Evolutionary conservation across 2,888 invertebrate species (phyloP).

Genomic region (Pasiphila rectangulata): DNA sequence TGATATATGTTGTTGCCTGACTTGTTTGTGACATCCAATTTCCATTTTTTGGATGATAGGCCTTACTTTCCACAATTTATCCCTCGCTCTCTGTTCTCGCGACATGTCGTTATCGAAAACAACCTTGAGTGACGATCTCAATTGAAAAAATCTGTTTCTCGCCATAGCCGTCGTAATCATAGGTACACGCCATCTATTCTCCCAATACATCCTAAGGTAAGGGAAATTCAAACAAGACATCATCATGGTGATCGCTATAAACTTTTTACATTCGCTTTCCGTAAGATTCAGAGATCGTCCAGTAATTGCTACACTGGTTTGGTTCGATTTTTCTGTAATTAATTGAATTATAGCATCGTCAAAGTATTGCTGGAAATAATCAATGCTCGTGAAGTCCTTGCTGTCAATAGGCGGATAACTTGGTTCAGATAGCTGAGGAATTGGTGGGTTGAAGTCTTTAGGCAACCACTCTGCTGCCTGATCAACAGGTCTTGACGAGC

Average conservation of each 20-base stretch:
- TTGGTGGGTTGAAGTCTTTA: neutral
- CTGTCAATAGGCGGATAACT: conserved; percentile 2
- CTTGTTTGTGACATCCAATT: conserved; percentile 16
- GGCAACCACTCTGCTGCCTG: neutral
- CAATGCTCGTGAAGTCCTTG: neutral
- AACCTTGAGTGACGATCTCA: conserved; percentile 13
- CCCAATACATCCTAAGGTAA: conserved; percentile 13
- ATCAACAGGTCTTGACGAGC: conserved; percentile 1
- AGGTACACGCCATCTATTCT: conserved; percentile 4
- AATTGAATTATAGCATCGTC: conserved; percentile 7
- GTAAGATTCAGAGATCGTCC: conserved; percentile 15
- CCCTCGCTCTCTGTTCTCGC: conserved; percentile 2
- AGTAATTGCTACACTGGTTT: conserved; percentile 8
- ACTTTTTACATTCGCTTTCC: conserved; percentile 4
- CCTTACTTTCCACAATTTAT: conserved; percentile 22
- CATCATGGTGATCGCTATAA: conserved; percentile 8
- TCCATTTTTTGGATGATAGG: conserved; percentile 14
- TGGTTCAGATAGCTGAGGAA: conserved; percentile 6
- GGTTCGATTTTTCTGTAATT: conserved; percentile 11
- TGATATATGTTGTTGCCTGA: conserved; percentile 5
- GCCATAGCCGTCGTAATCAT: neutral
- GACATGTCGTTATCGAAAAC: conserved; percentile 21
- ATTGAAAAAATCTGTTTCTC: conserved; percentile 1
- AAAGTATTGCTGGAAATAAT: conserved; percentile 9
- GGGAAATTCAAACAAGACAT: conserved; percentile 15